These are phyloP conservation scores for Thalassophryne amazonica DNA, from an alignment of 2,797 vertebrate genomes.

Conservation along the genomic window DNA sequence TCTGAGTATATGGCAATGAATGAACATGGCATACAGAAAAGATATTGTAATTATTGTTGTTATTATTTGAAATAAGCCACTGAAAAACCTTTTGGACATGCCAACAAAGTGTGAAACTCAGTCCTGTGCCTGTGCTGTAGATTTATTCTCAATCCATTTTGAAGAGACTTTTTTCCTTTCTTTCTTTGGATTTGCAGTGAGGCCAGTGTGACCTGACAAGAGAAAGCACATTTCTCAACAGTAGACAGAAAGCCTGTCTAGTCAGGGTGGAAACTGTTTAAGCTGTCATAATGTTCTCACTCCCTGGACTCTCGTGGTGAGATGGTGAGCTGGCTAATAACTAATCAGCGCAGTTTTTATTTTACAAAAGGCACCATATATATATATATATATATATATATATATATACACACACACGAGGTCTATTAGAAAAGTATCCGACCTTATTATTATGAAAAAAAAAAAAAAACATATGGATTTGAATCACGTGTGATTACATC, in stretches of 20 bases:
- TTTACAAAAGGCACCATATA: no score
- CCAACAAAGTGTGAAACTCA: constrained; percentile 13
- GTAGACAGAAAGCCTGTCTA: neutral
- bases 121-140: no score
- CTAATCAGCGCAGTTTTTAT: neutral
- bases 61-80: neutral
- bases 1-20: no score
- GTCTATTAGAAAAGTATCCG: no score
- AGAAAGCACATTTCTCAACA: neutral
- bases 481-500: no score
- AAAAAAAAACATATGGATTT: no score
- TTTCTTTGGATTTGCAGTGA: no score
- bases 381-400: no score
- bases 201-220: constrained; percentile 5
- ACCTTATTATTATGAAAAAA: no score
- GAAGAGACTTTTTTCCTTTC: constrained; percentile 4
- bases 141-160: no score
- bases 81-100: constrained; percentile 3
- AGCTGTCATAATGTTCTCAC: neutral
- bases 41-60: neutral
- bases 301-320: neutral
- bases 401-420: no score
- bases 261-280: neutral
- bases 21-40: neutral
- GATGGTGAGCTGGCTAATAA: neutral